Evolutionary conservation across 2,888 invertebrate species (phyloP), one percentile per base, ranked within the genome.

Genomic region (Crematogaster levior): DNA sequence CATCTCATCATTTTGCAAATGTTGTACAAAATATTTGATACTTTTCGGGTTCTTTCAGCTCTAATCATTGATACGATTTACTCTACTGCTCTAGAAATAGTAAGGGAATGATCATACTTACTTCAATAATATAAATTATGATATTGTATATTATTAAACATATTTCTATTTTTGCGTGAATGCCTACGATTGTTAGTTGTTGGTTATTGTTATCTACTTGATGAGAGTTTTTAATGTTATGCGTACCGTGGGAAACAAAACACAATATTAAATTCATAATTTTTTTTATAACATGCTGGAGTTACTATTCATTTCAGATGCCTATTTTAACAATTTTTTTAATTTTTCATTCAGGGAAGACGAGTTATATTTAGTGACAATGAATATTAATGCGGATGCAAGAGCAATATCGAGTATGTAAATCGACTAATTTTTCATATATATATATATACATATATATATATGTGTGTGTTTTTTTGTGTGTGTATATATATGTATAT

Each of bases 201-300:
- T 93, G 93, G 92, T 93, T 93, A 93, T 93, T 93, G 93, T 93
- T 93, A 93, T 93, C 90, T 92, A 93, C 91, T 93, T 93, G 90
- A 92, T 91, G 93, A 93, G 93, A 93, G 92, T 92, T 92, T 93
- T 93, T 92, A 92, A 93, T 93, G 93, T 93, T 93, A 93, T 89
- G 89, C 91, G 86, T 92, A 90, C 91, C 91, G 88, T 89, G 88
- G 89, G 87, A 88, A 88, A 87, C 86, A 84, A 51, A 84, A 90
- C 86, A 87, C 86, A 85, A 89, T 90, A 89, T 89, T 89, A 88
- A 89, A 88, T 89, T 88, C 88, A 84, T 85, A 80, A 90, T 85
- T 89, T 88, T 88, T 86, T 87, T 79, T 81, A 68, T 88, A 88
- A 86, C 66, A 85, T 83, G 68, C 74, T 83, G 86, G 85, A 88